Evolutionary conservation across 2,797 vertebrate genomes (phyloP).

Genomic region (Chrosomus eos): DNA sequence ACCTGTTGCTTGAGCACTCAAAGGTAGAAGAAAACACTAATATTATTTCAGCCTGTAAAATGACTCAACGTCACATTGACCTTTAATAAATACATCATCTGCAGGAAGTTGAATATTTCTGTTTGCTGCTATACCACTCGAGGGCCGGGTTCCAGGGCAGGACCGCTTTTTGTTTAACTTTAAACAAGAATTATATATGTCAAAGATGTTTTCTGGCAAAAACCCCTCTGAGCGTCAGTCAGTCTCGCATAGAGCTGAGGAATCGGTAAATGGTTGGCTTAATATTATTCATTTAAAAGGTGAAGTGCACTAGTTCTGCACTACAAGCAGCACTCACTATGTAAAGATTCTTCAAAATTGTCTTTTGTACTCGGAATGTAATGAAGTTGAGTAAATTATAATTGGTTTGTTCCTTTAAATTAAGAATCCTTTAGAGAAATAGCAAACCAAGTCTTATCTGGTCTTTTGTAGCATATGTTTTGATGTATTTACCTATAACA

Average conservation of each 20-base stretch:
- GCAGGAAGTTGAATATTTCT: constrained; percentile 71
- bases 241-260: constrained; percentile 48
- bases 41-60: constrained; percentile 68
- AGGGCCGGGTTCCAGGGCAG: constrained; percentile 70
- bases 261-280: background rate
- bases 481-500: background rate
- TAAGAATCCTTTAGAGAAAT: background rate
- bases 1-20: constrained; percentile 15
- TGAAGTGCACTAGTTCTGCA: background rate
- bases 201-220: constrained; percentile 74
- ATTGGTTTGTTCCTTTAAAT: background rate
- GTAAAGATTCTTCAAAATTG: background rate
- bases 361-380: background rate
- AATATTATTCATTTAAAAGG: background rate
- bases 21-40: constrained; percentile 65
- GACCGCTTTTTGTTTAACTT: constrained; percentile 77
- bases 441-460: background rate
- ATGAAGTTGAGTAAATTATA: background rate
- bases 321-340: background rate
- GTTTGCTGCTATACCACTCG: constrained; percentile 50
- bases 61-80: constrained; percentile 77
- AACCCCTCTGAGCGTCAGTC: constrained; percentile 66
- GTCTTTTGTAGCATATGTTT: background rate
- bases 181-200: constrained; percentile 80
- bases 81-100: constrained; percentile 73